Conservation (phyloP, 1,140 invertebrate species). For the Drosophila ogumai region DNA sequence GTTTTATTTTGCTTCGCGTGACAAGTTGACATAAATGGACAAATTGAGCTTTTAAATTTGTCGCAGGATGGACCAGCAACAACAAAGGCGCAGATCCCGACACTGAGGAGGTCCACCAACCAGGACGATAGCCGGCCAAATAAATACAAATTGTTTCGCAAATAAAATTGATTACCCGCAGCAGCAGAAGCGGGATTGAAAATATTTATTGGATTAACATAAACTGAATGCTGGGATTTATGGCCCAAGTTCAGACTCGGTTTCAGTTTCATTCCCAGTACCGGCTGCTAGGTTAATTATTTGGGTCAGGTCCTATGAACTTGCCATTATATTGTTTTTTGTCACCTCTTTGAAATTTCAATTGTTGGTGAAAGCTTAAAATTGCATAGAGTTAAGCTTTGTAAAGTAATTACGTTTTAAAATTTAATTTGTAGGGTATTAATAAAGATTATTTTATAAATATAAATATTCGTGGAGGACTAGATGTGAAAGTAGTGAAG, state of each 20-base stretch:
- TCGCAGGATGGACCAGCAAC: slow-evolving; percentile 50
- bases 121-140: slow-evolving; percentile 62
- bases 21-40: slow-evolving; percentile 83
- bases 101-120: slow-evolving; percentile 31
- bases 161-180: slow-evolving; percentile 75
- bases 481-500: no score
- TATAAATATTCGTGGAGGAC: no score
- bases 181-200: slow-evolving; percentile 24
- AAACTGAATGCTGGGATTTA: slow-evolving; percentile 63
- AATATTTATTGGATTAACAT: slow-evolving; percentile 81
- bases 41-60: slow-evolving; percentile 84
- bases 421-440: no score
- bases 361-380: background rate
- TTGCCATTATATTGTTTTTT: slow-evolving; percentile 5
- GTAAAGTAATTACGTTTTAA: no score
- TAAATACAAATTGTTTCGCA: slow-evolving; percentile 79
- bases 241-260: slow-evolving; percentile 22
- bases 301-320: slow-evolving; percentile 23
- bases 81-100: slow-evolving; percentile 5
- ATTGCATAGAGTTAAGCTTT: no score
- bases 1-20: slow-evolving; percentile 82
- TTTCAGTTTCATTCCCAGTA: slow-evolving; percentile 12
- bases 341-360: background rate
- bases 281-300: slow-evolving; percentile 29
- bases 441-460: no score